phyloP scores from a whole-genome alignment of 2,888 invertebrate species.

The Phalangium opilio region DNA sequence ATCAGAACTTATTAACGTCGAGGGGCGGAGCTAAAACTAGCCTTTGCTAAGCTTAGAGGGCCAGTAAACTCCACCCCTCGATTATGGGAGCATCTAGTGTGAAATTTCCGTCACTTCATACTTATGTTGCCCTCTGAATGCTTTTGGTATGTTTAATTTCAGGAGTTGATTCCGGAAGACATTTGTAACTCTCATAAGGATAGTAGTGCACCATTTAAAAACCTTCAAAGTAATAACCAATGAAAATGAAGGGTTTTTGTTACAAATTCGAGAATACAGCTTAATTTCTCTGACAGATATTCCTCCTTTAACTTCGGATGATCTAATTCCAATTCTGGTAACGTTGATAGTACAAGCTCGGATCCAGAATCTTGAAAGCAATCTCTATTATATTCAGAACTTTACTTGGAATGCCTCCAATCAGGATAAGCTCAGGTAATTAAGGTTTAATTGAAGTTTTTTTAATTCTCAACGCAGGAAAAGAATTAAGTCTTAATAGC shows the following conservation, averaged over 20 bases:
- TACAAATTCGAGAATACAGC: too few relatives aligned
- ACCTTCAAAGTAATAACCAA: conserved; percentile 10
- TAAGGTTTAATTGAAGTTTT: not conserved
- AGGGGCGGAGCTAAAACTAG: too few relatives aligned
- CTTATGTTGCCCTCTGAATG: too few relatives aligned
- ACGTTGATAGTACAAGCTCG: conserved; percentile 26
- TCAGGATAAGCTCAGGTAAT: conserved; percentile 23
- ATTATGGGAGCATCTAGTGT: too few relatives aligned
- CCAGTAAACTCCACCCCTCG: too few relatives aligned
- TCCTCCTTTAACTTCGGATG: conserved; percentile 29
- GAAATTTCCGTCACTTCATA: too few relatives aligned
- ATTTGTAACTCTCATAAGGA: conserved; percentile 11
- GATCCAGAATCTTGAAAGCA: conserved; percentile 25
- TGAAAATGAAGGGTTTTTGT: too few relatives aligned
- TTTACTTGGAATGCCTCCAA: conserved; percentile 26
- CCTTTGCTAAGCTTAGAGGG: too few relatives aligned
- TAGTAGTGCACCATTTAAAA: conserved; percentile 6
- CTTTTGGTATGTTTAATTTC: conserved; percentile 2
- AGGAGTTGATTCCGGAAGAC: conserved; percentile 14
- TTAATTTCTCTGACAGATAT: conserved; percentile 22
- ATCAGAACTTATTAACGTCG: too few relatives aligned
- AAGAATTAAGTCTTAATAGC: too few relatives aligned
- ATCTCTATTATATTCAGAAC: conserved; percentile 28
- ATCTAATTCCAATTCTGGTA: conserved; percentile 30
- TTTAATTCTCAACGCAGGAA: not conserved